Evolutionary conservation across 2,797 vertebrate species (phyloP).

Genomic region (Myotis pilosus): DNA sequence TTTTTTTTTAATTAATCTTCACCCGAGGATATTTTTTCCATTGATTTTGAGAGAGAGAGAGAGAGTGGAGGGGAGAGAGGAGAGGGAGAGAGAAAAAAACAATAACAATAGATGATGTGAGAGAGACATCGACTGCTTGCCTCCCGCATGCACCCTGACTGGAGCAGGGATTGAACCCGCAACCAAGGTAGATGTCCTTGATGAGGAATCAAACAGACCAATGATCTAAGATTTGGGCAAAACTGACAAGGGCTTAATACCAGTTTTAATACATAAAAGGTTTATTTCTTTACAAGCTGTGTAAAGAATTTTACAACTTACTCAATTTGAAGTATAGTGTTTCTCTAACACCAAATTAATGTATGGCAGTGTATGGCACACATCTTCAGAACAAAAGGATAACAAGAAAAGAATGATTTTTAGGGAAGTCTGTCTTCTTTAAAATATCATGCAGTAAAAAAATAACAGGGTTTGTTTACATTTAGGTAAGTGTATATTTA

Average conservation of each 20-base stretch:
- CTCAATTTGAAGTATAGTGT: constrained; percentile 6
- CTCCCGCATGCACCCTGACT: no score
- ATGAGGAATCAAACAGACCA: no score
- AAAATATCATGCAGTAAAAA: not conserved
- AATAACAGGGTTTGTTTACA: not conserved
- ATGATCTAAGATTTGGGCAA: no score
- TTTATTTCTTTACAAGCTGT: not conserved
- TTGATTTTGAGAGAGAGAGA: no score
- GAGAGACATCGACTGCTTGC: no score
- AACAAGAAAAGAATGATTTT: not conserved
- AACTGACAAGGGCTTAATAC: not conserved
- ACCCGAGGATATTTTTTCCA: no score
- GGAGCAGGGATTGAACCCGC: no score
- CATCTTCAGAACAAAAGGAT: constrained; percentile 16
- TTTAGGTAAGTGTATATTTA: constrained; percentile 14
- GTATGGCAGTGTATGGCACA: not conserved
- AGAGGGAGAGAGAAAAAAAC: no score
- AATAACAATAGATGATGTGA: no score
- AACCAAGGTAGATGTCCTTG: no score
- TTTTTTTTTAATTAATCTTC: no score
- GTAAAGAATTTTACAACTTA: constrained; percentile 38
- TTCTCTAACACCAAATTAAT: not conserved
- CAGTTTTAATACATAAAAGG: not conserved
- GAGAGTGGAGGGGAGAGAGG: no score
- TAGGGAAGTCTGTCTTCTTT: not conserved